phyloP scores from a whole-genome alignment of 2,113 vertebrate genomes.

The Delphinapterus leucas region DNA sequence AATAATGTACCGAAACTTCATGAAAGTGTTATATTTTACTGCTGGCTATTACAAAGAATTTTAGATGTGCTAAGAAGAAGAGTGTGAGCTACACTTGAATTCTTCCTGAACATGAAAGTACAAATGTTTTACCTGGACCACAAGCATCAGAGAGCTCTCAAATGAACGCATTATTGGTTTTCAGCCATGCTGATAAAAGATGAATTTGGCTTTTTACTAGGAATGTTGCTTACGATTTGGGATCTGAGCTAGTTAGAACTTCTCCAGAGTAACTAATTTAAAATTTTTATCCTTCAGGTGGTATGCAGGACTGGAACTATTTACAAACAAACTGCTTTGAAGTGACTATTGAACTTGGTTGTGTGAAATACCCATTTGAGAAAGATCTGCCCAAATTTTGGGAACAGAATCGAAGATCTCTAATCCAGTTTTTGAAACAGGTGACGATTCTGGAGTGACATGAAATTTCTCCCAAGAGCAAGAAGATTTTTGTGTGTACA shows the following conservation, averaged over 20 bases:
- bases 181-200: conserved; percentile 16
- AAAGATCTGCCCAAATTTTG: conserved; percentile 91
- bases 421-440: conserved; percentile 96
- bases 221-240: not conserved
- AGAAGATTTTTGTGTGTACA: not conserved
- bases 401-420: conserved; percentile 90
- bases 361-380: conserved; percentile 92
- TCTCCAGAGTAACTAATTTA: conserved; percentile 17
- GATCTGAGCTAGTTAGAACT: not conserved
- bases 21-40: not conserved
- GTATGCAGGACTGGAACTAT: conserved; percentile 99
- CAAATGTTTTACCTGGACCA: not conserved
- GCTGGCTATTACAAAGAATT: not conserved
- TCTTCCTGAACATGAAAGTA: not conserved
- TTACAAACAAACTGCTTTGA: conserved; percentile 98
- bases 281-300: conserved; percentile 83
- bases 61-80: not conserved
- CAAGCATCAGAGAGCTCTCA: not conserved
- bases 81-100: not conserved
- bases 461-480: conserved; percentile 6
- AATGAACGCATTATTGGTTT: not conserved
- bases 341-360: conserved; percentile 96
- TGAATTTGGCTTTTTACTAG: conserved; percentile 1
- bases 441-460: conserved; percentile 76
- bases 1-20: not conserved